Conservation (phyloP, 2,888 invertebrate genomes). For the Macropis europaea region DNA sequence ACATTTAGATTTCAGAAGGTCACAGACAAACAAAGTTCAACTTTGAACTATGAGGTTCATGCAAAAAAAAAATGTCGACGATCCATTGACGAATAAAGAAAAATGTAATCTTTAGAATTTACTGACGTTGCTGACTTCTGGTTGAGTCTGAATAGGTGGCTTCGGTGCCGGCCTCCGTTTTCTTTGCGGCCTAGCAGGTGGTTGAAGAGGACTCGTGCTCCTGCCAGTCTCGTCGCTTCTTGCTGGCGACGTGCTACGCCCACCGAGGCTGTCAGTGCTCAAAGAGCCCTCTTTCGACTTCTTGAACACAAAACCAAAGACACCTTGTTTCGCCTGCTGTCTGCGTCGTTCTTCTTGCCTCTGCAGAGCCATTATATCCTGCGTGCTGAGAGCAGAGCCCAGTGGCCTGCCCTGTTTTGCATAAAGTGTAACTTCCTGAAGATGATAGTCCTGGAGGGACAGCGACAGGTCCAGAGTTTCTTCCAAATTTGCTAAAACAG, state of each 20-base stretch:
- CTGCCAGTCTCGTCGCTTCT: slow-evolving; percentile 82
- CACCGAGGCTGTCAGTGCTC: slow-evolving; percentile 81
- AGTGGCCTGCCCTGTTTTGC: slow-evolving; percentile 77
- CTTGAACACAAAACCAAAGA: slow-evolving; percentile 82
- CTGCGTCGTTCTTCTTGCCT: slow-evolving; percentile 82
- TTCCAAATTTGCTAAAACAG: slow-evolving; percentile 81
- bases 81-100: not conserved
- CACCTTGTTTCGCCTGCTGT: slow-evolving; percentile 80
- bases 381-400: slow-evolving; percentile 80
- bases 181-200: slow-evolving; percentile 81
- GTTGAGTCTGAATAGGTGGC: slow-evolving; percentile 78
- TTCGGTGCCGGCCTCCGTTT: slow-evolving; percentile 83
- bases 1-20: too few species aligned
- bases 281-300: slow-evolving; percentile 79
- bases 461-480: slow-evolving; percentile 82
- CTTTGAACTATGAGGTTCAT: too few species aligned
- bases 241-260: slow-evolving; percentile 82
- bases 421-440: slow-evolving; percentile 85
- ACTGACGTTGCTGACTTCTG: slow-evolving; percentile 15
- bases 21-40: too few species aligned
- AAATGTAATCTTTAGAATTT: not conserved
- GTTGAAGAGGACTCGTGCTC: slow-evolving; percentile 74
- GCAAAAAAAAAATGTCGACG: too few species aligned
- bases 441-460: slow-evolving; percentile 84
- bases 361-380: slow-evolving; percentile 83